phyloP scores from a whole-genome alignment of 2,113 vertebrate species.

The Tonatia bakeri region DNA sequence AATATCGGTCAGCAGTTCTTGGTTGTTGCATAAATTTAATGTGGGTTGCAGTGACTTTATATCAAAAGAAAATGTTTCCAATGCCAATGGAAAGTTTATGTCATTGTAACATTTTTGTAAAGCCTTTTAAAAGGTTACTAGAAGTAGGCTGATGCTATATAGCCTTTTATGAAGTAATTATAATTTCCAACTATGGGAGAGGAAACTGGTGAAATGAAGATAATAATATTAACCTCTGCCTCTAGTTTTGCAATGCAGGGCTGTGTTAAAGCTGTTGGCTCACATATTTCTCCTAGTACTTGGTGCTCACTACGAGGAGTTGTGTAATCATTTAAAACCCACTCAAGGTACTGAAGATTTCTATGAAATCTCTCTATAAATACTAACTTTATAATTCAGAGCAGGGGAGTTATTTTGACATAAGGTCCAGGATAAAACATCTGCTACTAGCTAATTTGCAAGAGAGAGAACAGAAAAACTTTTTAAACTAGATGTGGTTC shows the following conservation, averaged over 20 bases:
- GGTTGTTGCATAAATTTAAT: neutral
- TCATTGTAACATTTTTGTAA: neutral
- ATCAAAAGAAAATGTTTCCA: neutral
- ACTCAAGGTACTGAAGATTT: neutral
- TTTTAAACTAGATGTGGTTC: neutral
- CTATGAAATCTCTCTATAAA: neutral
- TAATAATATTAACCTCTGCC: neutral
- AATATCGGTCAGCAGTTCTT: neutral
- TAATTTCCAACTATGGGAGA: slow-evolving; percentile 5
- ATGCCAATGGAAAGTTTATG: neutral
- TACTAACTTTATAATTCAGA: slow-evolving; percentile 20
- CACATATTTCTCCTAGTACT: neutral
- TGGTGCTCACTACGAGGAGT: neutral
- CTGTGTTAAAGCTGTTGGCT: neutral
- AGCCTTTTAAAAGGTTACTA: neutral
- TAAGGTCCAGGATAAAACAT: neutral
- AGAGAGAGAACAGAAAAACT: neutral
- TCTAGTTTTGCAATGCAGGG: slow-evolving; percentile 6
- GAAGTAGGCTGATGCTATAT: neutral
- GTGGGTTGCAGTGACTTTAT: neutral
- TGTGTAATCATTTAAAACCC: neutral
- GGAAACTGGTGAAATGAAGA: neutral
- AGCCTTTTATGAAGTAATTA: neutral
- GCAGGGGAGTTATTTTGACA: neutral
- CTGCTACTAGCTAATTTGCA: neutral